Conservation (phyloP, 1,140 invertebrate species). For the Chironomus striatipennis region DNA sequence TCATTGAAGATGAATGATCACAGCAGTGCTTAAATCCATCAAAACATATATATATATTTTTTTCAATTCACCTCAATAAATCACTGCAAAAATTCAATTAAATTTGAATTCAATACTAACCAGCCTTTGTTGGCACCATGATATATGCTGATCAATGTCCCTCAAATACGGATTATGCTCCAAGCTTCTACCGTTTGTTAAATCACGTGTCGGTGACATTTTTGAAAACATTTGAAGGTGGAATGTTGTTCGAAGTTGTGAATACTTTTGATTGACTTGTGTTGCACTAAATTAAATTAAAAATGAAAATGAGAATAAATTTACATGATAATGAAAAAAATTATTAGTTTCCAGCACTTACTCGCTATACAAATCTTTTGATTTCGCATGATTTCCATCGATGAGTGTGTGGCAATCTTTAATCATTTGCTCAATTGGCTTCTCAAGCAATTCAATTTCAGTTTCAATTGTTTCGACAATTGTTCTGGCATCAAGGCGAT, state of each 20-base stretch:
- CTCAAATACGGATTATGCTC: slow-evolving; percentile 83
- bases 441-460: slow-evolving; percentile 71
- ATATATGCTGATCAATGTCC: slow-evolving; percentile 73
- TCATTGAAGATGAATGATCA: no score
- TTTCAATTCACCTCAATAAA: no score
- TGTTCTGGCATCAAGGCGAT: slow-evolving; percentile 82
- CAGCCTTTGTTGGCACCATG: slow-evolving; percentile 81
- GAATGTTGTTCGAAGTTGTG: slow-evolving; percentile 65
- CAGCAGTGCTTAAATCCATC: no score
- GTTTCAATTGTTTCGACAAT: slow-evolving; percentile 79
- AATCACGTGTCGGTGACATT: slow-evolving; percentile 66
- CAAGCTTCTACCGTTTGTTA: slow-evolving; percentile 76
- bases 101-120: no score
- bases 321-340: neutral
- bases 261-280: slow-evolving; percentile 81
- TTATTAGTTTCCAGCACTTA: slow-evolving; percentile 32
- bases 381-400: slow-evolving; percentile 73
- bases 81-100: no score
- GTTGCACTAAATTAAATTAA: slow-evolving; percentile 56
- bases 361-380: slow-evolving; percentile 61
- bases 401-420: slow-evolving; percentile 77
- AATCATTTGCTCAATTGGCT: slow-evolving; percentile 76
- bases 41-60: no score
- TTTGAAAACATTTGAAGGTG: slow-evolving; percentile 72
- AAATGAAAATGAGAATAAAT: slow-evolving; percentile 26